Percentiles rank a stretch among this genome's conserved stretches.
phyloP scores from a whole-genome alignment of 1,140 invertebrate genomes.

The Drosophila guanche region DNA sequence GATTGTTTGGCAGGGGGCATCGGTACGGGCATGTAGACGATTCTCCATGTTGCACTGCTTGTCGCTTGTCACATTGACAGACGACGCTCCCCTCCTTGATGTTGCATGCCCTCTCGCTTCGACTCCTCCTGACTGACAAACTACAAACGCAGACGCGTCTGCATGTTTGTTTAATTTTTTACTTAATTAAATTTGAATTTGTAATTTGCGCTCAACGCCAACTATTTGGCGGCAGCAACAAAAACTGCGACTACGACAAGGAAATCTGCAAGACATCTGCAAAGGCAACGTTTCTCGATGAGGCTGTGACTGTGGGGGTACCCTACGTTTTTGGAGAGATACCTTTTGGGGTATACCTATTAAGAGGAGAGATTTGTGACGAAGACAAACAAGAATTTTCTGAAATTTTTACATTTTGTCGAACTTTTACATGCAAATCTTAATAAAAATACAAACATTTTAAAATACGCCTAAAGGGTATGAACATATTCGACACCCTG shows the following conservation, averaged over 20 bases:
- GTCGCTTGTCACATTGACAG: conserved; percentile 80
- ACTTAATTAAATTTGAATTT: conserved; percentile 83
- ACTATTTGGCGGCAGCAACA: conserved; percentile 49
- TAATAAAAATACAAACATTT: too few relatives aligned
- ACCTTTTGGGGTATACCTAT: too few relatives aligned
- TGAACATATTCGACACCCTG: too few relatives aligned
- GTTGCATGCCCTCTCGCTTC: not conserved
- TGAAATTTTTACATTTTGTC: too few relatives aligned
- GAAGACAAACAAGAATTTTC: too few relatives aligned
- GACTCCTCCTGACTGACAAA: conserved; percentile 55
- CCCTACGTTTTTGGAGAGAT: too few relatives aligned
- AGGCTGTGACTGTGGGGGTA: too few relatives aligned
- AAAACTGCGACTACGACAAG: conserved; percentile 36
- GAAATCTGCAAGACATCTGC: conserved; percentile 76
- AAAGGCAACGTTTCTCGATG: conserved; percentile 4
- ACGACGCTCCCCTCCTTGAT: conserved; percentile 35
- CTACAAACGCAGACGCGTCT: conserved; percentile 75
- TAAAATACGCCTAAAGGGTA: too few relatives aligned
- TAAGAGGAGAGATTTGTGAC: too few relatives aligned
- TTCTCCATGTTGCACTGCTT: conserved; percentile 73
- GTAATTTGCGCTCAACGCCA: conserved; percentile 65
- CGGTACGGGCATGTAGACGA: conserved; percentile 5
- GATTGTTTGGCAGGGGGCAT: not conserved
- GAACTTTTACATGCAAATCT: too few relatives aligned
- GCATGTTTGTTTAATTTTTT: conserved; percentile 81